These are phyloP conservation scores for Trichacis sp. DNA, from an alignment of 2,888 invertebrate species.

Conservation along the genomic window DNA sequence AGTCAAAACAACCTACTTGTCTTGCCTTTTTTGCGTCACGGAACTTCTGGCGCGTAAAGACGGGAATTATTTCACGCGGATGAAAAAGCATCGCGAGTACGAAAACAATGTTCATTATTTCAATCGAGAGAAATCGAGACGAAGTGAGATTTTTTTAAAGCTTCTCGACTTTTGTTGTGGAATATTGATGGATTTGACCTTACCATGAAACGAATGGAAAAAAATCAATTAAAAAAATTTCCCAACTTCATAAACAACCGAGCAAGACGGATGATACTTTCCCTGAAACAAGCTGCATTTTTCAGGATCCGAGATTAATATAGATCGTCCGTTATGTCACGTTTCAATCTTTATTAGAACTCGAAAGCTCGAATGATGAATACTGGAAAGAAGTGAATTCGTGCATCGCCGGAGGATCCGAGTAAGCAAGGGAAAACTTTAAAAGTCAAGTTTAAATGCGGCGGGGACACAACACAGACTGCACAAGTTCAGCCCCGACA, in stretches of 20 bases:
- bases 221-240: not conserved
- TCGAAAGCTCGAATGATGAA: not conserved
- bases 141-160: too few species aligned
- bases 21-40: not conserved
- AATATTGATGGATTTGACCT: too few species aligned
- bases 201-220: not conserved
- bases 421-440: constrained; percentile 11
- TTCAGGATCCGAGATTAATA: too few species aligned
- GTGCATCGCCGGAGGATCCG: not conserved
- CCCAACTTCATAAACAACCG: not conserved
- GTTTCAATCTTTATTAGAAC: not conserved
- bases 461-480: constrained; percentile 13
- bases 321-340: not conserved
- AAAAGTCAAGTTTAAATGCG: constrained; percentile 28
- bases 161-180: too few species aligned
- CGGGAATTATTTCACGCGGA: not conserved
- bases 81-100: not conserved
- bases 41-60: not conserved
- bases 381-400: not conserved
- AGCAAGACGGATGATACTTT: too few species aligned
- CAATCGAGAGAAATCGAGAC: too few species aligned
- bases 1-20: constrained; percentile 22
- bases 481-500: constrained; percentile 21
- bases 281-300: too few species aligned
- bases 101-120: too few species aligned